Evolutionary conservation across 2,888 invertebrate genomes (phyloP), one percentile per base, ranked within the genome.

Genomic region (Theretra japonica): DNA sequence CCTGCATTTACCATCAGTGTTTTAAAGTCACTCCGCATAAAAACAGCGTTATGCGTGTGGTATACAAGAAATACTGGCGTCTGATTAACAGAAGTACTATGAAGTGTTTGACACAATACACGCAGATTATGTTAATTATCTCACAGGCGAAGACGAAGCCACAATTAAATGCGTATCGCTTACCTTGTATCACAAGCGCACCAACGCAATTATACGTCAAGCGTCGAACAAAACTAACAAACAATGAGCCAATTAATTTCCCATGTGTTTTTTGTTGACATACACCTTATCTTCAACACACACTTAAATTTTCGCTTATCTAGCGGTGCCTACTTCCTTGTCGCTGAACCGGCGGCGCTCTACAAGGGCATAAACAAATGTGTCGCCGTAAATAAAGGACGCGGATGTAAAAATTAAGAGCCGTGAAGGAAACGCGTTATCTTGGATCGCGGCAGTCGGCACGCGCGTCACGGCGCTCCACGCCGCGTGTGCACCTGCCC

Each of bases 401-500:
- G 65, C 65, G 85, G 85, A 81, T 80, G 84, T 83, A 79, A 71
- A 81, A 84, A 80, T 80, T 77, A 85, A 82, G 81, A 81, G 83
- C 86, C 88, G 86, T 75, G 79, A 77, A 81, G 79, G 79, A 80
- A 80, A 76, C 75, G 75, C 83, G 79, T 78, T 85, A 84, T 84
- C 85, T 76, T 78, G 77, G 76, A 78, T 73, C 77, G 80, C 68
- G 76, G 73, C 79, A 80, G 77, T 79, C 68, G 76, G 73, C 79
- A 80, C 80, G 80, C 80, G 76, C 73, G 62, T 74, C 68, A 75
- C 80, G 76, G 73, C 73, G 56, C 76, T 74, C 76, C 78, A 76
- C 78, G 81, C 81, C 76, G 78, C 77, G 78, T 83, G 80, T 86
- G 80, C 91, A 90, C 90, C 90, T 90, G 90, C 87, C 88, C 77